Evolutionary conservation across 1,140 invertebrate genomes (phyloP).

Genomic region (Drosophila kurseongensis): DNA sequence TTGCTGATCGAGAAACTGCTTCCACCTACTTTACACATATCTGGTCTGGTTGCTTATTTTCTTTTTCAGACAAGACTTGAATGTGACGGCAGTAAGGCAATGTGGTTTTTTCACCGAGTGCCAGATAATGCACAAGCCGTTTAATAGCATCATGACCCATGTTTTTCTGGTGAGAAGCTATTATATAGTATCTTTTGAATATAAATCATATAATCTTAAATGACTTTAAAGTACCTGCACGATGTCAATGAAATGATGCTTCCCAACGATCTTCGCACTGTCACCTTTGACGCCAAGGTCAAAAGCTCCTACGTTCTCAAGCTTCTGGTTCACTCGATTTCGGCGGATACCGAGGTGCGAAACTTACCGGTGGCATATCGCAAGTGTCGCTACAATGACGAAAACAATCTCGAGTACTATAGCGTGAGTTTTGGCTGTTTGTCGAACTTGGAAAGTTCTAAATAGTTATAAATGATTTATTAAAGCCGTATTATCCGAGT

Average conservation of each 20-base stretch:
- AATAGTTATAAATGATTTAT: too few species aligned
- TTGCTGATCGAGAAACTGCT: too few species aligned
- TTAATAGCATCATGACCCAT: conserved; percentile 28
- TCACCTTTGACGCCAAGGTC: conserved; percentile 31
- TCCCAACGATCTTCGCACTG: conserved; percentile 54
- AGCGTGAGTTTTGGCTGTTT: conserved; percentile 23
- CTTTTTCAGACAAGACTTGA: neutral
- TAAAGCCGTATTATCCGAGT: conserved; percentile 66
- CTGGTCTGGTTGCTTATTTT: too few species aligned
- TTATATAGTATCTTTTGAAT: neutral
- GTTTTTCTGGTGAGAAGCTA: conserved; percentile 25
- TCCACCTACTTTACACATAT: too few species aligned
- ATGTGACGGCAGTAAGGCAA: conserved; percentile 15
- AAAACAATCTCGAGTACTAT: conserved; percentile 66
- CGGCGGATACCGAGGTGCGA: conserved; percentile 63
- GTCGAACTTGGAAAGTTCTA: too few species aligned
- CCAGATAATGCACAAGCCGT: conserved; percentile 35
- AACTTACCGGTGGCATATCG: conserved; percentile 72
- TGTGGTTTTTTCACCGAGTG: conserved; percentile 52
- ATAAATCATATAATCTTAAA: neutral
- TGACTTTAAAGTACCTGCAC: conserved; percentile 54
- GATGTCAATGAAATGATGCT: conserved; percentile 68
- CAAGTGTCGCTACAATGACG: conserved; percentile 72
- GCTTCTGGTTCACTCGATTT: conserved; percentile 44
- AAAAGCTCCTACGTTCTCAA: conserved; percentile 54